phyloP scores from a whole-genome alignment of 1,140 invertebrate species.

The Bombyx mandarina region DNA sequence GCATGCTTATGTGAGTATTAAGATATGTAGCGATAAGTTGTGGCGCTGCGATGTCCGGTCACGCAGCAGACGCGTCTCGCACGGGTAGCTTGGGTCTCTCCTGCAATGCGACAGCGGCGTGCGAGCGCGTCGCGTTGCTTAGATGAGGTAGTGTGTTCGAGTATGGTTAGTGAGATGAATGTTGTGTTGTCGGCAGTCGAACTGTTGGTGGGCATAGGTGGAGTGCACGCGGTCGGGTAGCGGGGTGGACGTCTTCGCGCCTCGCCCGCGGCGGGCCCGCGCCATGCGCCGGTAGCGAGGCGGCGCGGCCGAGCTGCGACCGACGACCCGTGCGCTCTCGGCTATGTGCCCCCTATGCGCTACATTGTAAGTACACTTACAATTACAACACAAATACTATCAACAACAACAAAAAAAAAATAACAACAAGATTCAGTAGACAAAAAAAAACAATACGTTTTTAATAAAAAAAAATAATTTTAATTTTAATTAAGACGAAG shows the following conservation, averaged over 20 bases:
- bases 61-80: background rate
- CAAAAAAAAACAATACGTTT: too few relatives aligned
- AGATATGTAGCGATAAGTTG: conserved; percentile 6
- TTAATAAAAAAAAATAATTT: too few relatives aligned
- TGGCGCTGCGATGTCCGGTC: background rate
- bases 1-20: conserved; percentile 66
- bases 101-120: conserved; percentile 60
- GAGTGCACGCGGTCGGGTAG: conserved; percentile 21
- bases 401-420: too few relatives aligned
- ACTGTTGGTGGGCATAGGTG: conserved; percentile 34
- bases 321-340: conserved; percentile 59
- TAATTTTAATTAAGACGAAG: too few relatives aligned
- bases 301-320: conserved; percentile 63
- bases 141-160: conserved; percentile 2
- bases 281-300: conserved; percentile 60
- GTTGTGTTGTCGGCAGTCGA: conserved; percentile 58
- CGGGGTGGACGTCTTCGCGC: conserved; percentile 24
- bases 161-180: conserved; percentile 8
- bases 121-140: conserved; percentile 15
- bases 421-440: too few relatives aligned
- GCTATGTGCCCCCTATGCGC: conserved; percentile 69
- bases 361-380: conserved; percentile 61
- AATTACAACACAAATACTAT: too few relatives aligned
- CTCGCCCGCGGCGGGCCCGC: conserved; percentile 29
- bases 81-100: conserved; percentile 14